Conservation (phyloP, 2,888 invertebrate species). For the Drosophila barbarae region DNA sequence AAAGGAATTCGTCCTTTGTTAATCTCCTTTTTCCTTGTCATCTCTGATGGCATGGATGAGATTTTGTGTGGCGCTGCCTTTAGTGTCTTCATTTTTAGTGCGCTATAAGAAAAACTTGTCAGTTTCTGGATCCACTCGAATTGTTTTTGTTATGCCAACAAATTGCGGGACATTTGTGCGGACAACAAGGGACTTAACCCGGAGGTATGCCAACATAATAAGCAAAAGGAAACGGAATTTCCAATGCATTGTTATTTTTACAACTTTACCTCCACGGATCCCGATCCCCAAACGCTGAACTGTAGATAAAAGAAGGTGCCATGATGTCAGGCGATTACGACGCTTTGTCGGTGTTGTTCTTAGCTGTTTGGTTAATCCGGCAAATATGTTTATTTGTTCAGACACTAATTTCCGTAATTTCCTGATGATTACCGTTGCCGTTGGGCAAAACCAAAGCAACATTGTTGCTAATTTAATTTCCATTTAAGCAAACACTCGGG, state of each 20-base stretch:
- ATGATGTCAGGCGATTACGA: constrained; percentile 22
- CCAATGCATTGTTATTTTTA: constrained; percentile 39
- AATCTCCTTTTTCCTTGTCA: neutral
- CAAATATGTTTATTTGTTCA: constrained; percentile 8
- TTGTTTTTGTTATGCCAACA: constrained; percentile 45
- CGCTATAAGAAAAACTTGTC: constrained; percentile 44
- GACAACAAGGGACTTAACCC: constrained; percentile 33
- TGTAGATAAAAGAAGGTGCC: constrained; percentile 12
- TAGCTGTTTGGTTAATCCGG: neutral
- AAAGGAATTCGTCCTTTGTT: no score
- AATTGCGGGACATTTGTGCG: constrained; percentile 45
- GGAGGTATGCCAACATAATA: constrained; percentile 37
- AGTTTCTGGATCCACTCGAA: constrained; percentile 40
- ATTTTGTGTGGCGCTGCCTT: constrained; percentile 42
- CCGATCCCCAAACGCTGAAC: constrained; percentile 5
- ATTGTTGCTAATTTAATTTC: constrained; percentile 23
- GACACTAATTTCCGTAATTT: constrained; percentile 20
- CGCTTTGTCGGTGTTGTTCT: neutral
- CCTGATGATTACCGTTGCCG: constrained; percentile 14
- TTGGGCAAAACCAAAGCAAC: constrained; percentile 1
- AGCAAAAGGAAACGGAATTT: constrained; percentile 29
- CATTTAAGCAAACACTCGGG: constrained; percentile 17
- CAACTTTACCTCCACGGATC: neutral
- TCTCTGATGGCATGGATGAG: constrained; percentile 3
- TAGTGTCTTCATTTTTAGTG: constrained; percentile 66